Evolutionary conservation across 2,888 invertebrate genomes (phyloP).

Genomic region (Catocala nupta): DNA sequence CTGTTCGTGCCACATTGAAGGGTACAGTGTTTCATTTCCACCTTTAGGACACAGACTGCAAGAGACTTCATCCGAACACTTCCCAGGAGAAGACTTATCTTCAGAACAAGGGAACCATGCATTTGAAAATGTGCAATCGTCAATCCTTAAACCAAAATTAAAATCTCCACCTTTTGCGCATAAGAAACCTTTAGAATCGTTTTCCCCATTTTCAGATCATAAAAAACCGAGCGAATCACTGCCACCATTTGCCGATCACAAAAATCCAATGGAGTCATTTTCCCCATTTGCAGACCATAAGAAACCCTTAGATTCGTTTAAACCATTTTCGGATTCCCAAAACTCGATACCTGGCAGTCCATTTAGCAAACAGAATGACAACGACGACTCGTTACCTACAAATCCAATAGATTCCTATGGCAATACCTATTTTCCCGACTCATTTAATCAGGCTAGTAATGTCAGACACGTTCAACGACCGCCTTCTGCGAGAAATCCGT

Average conservation of each 20-base stretch:
- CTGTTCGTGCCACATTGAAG: slow-evolving; percentile 94
- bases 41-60: slow-evolving; percentile 87
- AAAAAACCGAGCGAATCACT: slow-evolving; percentile 54
- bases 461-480: slow-evolving; percentile 77
- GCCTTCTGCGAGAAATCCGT: slow-evolving; percentile 61
- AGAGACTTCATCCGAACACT: slow-evolving; percentile 83
- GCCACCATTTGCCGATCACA: slow-evolving; percentile 57
- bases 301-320: slow-evolving; percentile 55
- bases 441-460: slow-evolving; percentile 79
- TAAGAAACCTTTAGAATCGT: slow-evolving; percentile 72
- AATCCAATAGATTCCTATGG: slow-evolving; percentile 79
- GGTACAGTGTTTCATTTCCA: slow-evolving; percentile 90
- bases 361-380: slow-evolving; percentile 69
- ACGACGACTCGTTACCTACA: slow-evolving; percentile 66
- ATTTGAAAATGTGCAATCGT: slow-evolving; percentile 80
- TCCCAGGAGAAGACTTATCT: slow-evolving; percentile 87
- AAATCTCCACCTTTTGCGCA: slow-evolving; percentile 72
- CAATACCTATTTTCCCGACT: slow-evolving; percentile 79
- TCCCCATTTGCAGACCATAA: slow-evolving; percentile 52
- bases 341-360: slow-evolving; percentile 75
- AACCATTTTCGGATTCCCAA: slow-evolving; percentile 66
- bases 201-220: slow-evolving; percentile 55
- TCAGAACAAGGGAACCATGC: slow-evolving; percentile 81
- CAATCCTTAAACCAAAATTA: slow-evolving; percentile 70
- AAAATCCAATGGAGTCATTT: slow-evolving; percentile 72